phyloP scores from a whole-genome alignment of 1,140 invertebrate genomes.

The Macrostomum lignano region DNA sequence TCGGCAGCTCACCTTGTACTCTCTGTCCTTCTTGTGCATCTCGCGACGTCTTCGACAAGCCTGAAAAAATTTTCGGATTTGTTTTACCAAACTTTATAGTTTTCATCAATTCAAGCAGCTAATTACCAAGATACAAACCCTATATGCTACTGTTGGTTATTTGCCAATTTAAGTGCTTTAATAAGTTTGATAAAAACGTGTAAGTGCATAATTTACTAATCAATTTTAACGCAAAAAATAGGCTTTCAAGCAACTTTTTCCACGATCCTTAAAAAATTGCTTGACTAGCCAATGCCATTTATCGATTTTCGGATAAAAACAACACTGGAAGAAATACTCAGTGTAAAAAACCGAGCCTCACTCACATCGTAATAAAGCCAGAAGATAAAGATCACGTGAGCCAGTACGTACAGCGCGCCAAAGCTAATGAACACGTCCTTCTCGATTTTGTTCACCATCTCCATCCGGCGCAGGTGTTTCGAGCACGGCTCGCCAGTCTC shows the following conservation, averaged over 20 bases:
- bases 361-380: constrained; percentile 12
- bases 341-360: constrained; percentile 1
- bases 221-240: no score
- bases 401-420: constrained; percentile 10
- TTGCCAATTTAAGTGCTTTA: neutral
- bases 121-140: neutral
- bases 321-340: neutral
- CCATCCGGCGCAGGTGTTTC: neutral
- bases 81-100: neutral
- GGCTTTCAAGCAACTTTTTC: no score
- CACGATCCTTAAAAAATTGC: neutral
- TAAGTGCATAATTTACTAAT: neutral
- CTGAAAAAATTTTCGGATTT: constrained; percentile 1
- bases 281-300: neutral
- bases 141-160: neutral
- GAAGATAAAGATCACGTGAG: constrained; percentile 12
- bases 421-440: constrained; percentile 12
- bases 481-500: neutral
- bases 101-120: neutral
- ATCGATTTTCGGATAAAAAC: neutral
- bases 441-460: constrained; percentile 9
- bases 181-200: neutral
- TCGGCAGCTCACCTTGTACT: constrained; percentile 1
- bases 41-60: constrained; percentile 1
- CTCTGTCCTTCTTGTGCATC: constrained; percentile 1